Conservation (phyloP, 2,113 vertebrate species). For the Periophthalmodon schlosseri region DNA sequence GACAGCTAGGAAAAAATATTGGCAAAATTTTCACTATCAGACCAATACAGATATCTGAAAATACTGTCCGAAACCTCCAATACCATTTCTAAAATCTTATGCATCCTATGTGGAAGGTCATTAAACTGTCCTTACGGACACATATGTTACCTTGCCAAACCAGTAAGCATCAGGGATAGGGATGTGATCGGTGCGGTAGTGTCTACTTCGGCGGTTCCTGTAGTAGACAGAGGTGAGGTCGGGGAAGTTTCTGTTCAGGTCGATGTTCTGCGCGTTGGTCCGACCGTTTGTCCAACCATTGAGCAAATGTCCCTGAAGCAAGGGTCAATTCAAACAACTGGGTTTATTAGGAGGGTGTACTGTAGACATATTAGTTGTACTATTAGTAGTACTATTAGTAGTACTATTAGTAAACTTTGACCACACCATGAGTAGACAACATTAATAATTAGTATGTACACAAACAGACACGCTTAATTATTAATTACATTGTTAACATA, state of each 20-base stretch:
- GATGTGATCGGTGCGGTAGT: slow-evolving; percentile 85
- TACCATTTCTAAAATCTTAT: neutral
- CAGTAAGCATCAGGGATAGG: slow-evolving; percentile 93
- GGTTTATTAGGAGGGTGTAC: neutral
- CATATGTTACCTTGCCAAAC: slow-evolving; percentile 87
- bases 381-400: slow-evolving; percentile 9
- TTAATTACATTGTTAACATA: slow-evolving; percentile 62
- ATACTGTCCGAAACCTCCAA: too few relatives aligned
- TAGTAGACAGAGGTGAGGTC: slow-evolving; percentile 91
- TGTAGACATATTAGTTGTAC: slow-evolving; percentile 3
- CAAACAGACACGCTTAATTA: slow-evolving; percentile 27
- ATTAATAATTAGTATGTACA: slow-evolving; percentile 47
- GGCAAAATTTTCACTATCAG: too few relatives aligned
- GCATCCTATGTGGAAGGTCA: neutral
- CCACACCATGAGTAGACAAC: slow-evolving; percentile 11
- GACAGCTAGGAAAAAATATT: too few relatives aligned
- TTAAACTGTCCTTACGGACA: too few relatives aligned
- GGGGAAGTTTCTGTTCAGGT: slow-evolving; percentile 97
- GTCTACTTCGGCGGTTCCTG: slow-evolving; percentile 78
- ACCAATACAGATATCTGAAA: too few relatives aligned
- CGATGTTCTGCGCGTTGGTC: slow-evolving; percentile 89
- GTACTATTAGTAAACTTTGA: slow-evolving; percentile 29
- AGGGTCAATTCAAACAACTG: slow-evolving; percentile 36
- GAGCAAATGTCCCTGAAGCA: slow-evolving; percentile 85
- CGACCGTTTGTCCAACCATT: slow-evolving; percentile 92